Evolutionary conservation across 2,888 invertebrate genomes (phyloP).

Genomic region (Drosophila affinis): DNA sequence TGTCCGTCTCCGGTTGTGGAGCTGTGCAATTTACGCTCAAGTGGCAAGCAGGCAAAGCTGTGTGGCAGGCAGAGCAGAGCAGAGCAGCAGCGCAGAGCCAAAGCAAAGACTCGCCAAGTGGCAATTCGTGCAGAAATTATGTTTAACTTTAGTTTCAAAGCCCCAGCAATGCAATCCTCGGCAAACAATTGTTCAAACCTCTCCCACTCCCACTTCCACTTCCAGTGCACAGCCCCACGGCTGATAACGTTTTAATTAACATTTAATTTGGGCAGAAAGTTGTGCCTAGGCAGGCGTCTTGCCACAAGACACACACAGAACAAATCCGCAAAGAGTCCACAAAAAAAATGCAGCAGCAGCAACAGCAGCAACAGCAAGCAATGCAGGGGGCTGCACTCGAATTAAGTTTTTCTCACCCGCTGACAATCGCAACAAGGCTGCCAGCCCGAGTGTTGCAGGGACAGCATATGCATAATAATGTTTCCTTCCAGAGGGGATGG

Average conservation of each 20-base stretch:
- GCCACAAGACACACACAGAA: slow-evolving; percentile 26
- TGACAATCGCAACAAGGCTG: slow-evolving; percentile 63
- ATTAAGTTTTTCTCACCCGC: slow-evolving; percentile 49
- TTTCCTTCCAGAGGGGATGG: slow-evolving; percentile 37
- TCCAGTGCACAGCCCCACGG: background rate
- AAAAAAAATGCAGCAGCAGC: slow-evolving; percentile 4
- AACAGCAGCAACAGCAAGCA: background rate
- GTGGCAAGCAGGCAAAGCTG: slow-evolving; percentile 52
- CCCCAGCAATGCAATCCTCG: slow-evolving; percentile 33
- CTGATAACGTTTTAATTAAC: slow-evolving; percentile 73
- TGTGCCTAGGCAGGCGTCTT: slow-evolving; percentile 52
- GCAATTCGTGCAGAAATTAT: slow-evolving; percentile 76
- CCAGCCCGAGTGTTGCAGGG: slow-evolving; percentile 21
- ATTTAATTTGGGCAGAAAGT: slow-evolving; percentile 67
- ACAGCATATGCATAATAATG: slow-evolving; percentile 64
- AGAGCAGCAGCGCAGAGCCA: slow-evolving; percentile 20
- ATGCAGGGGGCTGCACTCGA: slow-evolving; percentile 32
- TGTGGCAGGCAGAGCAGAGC: slow-evolving; percentile 35
- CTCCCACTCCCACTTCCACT: background rate
- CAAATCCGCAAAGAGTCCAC: slow-evolving; percentile 16
- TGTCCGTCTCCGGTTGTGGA: slow-evolving; percentile 20
- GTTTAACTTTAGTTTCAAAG: slow-evolving; percentile 74
- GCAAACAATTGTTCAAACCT: slow-evolving; percentile 39
- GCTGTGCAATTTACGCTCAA: slow-evolving; percentile 74
- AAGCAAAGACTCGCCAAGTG: slow-evolving; percentile 60